phyloP scores from a whole-genome alignment of 2,888 invertebrate species.

The Polymixis lichenea region DNA sequence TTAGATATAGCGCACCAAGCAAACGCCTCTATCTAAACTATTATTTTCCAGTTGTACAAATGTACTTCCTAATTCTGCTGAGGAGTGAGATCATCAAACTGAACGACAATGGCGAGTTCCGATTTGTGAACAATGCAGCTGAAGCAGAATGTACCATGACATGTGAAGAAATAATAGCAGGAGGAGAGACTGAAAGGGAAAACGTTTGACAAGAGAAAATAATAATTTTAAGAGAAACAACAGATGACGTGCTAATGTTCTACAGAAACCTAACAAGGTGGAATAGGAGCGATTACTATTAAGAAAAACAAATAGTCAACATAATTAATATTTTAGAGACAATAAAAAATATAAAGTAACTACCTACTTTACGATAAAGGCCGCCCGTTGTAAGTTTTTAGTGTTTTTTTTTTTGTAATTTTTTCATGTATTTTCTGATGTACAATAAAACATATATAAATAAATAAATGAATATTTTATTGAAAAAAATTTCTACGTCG shows the following conservation, averaged over 20 bases:
- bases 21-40: background rate
- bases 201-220: background rate
- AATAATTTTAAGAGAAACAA: background rate
- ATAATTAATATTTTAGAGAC: background rate
- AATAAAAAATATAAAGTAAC: background rate
- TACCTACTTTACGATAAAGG: background rate
- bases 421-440: no score
- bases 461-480: no score
- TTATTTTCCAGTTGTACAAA: conserved; percentile 18
- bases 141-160: conserved; percentile 22
- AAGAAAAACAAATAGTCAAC: background rate
- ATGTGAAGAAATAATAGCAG: background rate
- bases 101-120: background rate
- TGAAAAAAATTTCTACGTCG: background rate
- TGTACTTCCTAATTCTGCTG: conserved; percentile 23
- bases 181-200: background rate
- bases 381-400: no score
- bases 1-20: no score
- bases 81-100: conserved; percentile 35
- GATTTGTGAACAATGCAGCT: conserved; percentile 28
- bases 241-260: background rate
- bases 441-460: no score
- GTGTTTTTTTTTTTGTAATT: no score
- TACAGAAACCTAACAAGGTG: background rate
- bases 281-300: background rate